A percentile compares a stretch with the other conserved stretches of the same genome.
Evolutionary conservation across 2,888 invertebrate genomes (phyloP).

Genomic region (Torymus tubicola): DNA sequence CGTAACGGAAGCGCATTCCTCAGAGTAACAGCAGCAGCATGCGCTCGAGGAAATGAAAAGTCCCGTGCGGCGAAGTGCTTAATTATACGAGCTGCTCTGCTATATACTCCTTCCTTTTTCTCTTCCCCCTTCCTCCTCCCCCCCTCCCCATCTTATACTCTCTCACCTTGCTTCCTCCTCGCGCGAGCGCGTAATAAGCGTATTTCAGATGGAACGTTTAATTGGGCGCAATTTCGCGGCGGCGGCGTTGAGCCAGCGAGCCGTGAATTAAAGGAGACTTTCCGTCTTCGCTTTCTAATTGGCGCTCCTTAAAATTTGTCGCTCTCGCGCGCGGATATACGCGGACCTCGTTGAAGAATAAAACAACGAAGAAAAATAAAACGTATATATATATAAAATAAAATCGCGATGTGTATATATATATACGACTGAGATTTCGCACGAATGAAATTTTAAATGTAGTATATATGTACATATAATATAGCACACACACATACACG

Average conservation of each 20-base stretch:
- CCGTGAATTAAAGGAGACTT: conserved; percentile 36
- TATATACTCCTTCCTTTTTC: conserved; percentile 1
- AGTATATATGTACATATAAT: too few species aligned
- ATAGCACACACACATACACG: too few species aligned
- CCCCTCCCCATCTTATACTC: background rate
- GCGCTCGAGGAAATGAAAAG: conserved; percentile 29
- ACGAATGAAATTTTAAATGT: too few species aligned
- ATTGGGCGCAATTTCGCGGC: conserved; percentile 37
- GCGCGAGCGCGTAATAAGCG: conserved; percentile 28
- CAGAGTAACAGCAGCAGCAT: background rate
- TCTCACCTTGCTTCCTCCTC: conserved; percentile 25
- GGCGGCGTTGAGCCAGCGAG: background rate
- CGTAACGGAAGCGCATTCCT: conserved; percentile 33
- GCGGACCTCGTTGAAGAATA: too few species aligned
- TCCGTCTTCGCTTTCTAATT: conserved; percentile 43
- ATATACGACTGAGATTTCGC: too few species aligned
- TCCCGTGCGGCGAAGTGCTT: conserved; percentile 14
- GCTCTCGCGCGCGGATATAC: background rate
- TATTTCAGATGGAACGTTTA: conserved; percentile 26
- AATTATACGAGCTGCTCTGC: conserved; percentile 22
- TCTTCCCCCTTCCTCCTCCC: conserved; percentile 10
- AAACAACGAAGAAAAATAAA: too few species aligned
- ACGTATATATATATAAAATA: too few species aligned
- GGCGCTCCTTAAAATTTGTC: conserved; percentile 29
- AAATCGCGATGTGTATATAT: too few species aligned